Percentiles rank a stretch among this genome's conserved stretches.
Evolutionary conservation across 1,140 invertebrate species (phyloP).

Genomic region (Camponotus vicinus): DNA sequence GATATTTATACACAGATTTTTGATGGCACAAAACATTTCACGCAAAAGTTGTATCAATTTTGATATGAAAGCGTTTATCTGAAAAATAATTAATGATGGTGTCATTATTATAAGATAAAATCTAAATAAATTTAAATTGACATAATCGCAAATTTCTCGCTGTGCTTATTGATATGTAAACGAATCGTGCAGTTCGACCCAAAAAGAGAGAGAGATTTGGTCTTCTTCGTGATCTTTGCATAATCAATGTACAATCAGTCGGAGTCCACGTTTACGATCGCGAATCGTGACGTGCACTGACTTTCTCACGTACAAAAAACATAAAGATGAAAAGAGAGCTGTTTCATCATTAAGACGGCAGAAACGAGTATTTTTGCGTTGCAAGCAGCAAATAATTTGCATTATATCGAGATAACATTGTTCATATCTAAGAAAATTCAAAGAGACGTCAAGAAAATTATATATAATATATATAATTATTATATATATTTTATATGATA

Average conservation of each 20-base stretch:
- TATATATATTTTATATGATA: conserved; percentile 3
- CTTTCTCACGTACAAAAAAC: conserved; percentile 59
- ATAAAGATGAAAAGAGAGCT: conserved; percentile 54
- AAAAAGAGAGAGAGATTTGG: neutral
- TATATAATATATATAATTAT: no score
- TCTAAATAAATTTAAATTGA: neutral
- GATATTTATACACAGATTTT: neutral
- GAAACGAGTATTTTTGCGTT: conserved; percentile 12
- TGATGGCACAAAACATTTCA: neutral
- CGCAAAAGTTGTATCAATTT: neutral
- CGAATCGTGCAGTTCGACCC: conserved; percentile 1
- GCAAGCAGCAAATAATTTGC: conserved; percentile 20
- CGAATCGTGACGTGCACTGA: conserved; percentile 50
- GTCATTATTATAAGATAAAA: neutral
- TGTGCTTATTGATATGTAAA: neutral
- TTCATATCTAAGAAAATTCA: neutral
- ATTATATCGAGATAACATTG: neutral
- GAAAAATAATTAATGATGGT: neutral
- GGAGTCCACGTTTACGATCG: conserved; percentile 48
- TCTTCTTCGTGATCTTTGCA: conserved; percentile 61
- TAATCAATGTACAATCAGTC: conserved; percentile 45
- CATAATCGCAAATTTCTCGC: neutral
- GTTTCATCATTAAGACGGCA: conserved; percentile 49
- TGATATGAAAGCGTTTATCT: neutral
- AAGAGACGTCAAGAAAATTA: no score